phyloP scores from a whole-genome alignment of 1,140 invertebrate genomes.

The Sycophila sp. region DNA sequence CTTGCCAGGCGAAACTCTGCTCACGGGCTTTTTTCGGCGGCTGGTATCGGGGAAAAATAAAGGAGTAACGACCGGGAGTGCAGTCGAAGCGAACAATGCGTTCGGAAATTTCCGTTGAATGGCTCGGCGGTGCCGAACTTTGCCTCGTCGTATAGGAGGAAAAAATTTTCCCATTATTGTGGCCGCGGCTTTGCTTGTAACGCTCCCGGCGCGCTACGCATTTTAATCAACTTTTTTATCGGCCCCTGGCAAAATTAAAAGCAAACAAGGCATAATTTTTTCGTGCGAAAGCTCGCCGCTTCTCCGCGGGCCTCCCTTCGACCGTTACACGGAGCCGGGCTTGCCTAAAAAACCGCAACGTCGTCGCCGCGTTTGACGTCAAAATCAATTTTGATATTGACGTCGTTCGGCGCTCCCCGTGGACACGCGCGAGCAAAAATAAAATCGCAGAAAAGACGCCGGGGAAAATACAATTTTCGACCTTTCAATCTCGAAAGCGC shows the following conservation, averaged over 20 bases:
- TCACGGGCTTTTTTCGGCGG: background rate
- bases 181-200: background rate
- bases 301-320: no score
- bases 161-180: conserved; percentile 18
- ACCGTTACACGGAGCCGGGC: no score
- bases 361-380: no score
- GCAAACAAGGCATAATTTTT: background rate
- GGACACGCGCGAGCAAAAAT: no score
- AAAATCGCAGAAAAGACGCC: no score
- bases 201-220: background rate
- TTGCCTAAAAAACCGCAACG: no score
- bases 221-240: conserved; percentile 29
- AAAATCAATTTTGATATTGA: no score
- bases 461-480: no score
- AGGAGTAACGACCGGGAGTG: no score
- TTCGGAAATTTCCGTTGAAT: background rate
- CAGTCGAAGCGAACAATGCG: conserved; percentile 8
- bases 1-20: background rate
- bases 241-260: background rate
- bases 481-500: background rate
- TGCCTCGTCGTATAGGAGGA: background rate
- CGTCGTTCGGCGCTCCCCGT: no score
- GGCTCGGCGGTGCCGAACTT: background rate
- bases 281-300: no score
- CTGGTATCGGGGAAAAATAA: no score